These are phyloP conservation scores for Fulmarus glacialis DNA, from an alignment of 2,113 vertebrate genomes.

Conservation along the genomic window DNA sequence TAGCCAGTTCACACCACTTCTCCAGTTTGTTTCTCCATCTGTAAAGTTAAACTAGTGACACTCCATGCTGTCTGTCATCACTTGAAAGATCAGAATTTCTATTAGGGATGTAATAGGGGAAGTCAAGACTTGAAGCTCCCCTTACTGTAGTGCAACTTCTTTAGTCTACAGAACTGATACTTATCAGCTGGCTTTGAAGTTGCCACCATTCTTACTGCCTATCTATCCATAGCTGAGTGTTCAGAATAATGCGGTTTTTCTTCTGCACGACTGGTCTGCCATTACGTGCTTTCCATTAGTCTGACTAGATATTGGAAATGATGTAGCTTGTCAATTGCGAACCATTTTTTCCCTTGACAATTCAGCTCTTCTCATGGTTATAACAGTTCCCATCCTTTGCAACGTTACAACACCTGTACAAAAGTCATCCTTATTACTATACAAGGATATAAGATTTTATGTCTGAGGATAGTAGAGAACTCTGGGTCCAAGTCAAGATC, in stretches of 20 bases:
- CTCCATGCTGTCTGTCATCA: background rate
- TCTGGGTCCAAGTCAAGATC: background rate
- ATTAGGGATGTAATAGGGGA: background rate
- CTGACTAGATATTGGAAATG: background rate
- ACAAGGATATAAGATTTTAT: background rate
- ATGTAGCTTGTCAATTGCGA: background rate
- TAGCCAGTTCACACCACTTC: background rate
- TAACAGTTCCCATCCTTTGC: background rate
- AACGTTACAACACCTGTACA: accelerated
- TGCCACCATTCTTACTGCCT: background rate
- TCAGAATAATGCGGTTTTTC: background rate
- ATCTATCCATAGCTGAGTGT: background rate
- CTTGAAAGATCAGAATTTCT: background rate
- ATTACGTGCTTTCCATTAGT: background rate
- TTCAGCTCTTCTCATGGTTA: background rate
- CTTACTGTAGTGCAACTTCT: background rate
- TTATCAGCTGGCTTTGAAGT: background rate
- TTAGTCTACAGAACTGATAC: background rate
- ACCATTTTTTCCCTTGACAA: background rate
- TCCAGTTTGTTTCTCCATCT: background rate
- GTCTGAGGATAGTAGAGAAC: background rate
- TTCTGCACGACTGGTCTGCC: background rate
- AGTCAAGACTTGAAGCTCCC: background rate
- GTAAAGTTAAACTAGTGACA: background rate
- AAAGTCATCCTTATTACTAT: background rate